phyloP scores from a whole-genome alignment of 2,888 invertebrate genomes.

The Thymelicus sylvestris region DNA sequence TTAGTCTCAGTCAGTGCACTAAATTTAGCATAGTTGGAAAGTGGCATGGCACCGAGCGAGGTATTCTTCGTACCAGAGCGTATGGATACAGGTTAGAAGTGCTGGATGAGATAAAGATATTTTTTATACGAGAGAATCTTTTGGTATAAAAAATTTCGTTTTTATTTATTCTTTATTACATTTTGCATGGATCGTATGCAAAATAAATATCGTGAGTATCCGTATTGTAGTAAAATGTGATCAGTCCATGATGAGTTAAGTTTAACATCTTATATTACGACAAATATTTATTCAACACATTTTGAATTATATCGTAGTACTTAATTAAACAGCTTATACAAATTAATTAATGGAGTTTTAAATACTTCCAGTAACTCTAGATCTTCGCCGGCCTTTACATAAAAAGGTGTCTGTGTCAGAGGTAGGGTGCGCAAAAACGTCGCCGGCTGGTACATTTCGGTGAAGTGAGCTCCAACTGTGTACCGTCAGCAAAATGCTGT shows the following conservation, averaged over 20 bases:
- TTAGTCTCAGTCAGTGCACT: background rate
- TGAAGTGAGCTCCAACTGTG: constrained; percentile 63
- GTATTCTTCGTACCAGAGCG: constrained; percentile 7
- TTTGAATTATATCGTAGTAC: no score
- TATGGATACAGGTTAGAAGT: background rate
- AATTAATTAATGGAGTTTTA: background rate
- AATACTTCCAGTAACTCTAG: constrained; percentile 39
- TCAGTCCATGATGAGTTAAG: no score
- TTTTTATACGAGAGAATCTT: no score
- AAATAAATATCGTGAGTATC: no score
- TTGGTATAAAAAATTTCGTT: no score
- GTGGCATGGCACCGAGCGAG: constrained; percentile 1
- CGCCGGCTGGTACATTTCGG: constrained; percentile 68
- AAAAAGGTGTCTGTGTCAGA: constrained; percentile 77
- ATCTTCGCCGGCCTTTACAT: constrained; percentile 52
- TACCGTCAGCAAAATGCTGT: constrained; percentile 53
- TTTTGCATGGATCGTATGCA: no score
- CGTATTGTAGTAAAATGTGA: no score
- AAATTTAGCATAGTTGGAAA: constrained; percentile 17
- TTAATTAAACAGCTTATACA: no score
- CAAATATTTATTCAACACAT: no score
- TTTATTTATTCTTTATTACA: no score
- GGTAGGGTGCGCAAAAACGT: constrained; percentile 75
- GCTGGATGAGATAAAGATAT: background rate
- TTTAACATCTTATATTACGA: no score